Evolutionary conservation across 2,797 vertebrate genomes (phyloP).

Genomic region (Sciaenops ocellatus): DNA sequence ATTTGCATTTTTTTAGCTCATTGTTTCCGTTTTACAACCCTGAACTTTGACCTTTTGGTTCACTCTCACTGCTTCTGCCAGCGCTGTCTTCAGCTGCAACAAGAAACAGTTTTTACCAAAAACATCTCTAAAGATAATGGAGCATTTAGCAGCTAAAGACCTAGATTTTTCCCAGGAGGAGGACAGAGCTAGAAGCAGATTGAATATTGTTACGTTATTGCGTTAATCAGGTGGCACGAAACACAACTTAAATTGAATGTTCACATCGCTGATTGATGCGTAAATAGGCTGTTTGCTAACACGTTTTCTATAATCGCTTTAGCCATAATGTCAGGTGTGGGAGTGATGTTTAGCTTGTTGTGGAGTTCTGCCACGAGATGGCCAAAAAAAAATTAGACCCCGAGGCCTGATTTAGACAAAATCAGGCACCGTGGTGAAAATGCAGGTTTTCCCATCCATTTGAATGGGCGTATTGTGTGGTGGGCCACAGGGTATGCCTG

Average conservation of each 20-base stretch:
- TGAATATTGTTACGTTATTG: not conserved
- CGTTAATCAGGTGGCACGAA: too few species aligned
- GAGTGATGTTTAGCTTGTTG: not conserved
- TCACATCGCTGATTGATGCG: not conserved
- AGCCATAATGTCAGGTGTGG: not conserved
- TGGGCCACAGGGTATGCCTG: not conserved
- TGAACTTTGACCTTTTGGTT: not conserved
- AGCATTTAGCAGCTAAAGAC: slow-evolving; percentile 21
- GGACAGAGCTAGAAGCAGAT: not conserved
- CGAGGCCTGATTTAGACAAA: too few species aligned
- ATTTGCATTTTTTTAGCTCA: not conserved
- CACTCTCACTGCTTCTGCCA: not conserved
- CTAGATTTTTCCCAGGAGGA: not conserved
- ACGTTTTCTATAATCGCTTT: not conserved
- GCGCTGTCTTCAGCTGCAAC: not conserved
- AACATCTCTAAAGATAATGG: slow-evolving; percentile 8
- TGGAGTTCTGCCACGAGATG: not conserved
- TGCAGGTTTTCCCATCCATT: not conserved
- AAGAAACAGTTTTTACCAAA: slow-evolving; percentile 11
- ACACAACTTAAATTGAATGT: not conserved
- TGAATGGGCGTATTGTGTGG: too few species aligned
- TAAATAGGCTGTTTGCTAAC: not conserved
- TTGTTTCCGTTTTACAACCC: not conserved
- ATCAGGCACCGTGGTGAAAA: too few species aligned
- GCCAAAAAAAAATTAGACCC: not conserved